Conservation (phyloP, 2,797 vertebrate genomes). For the Hemibagrus guttatus region DNA sequence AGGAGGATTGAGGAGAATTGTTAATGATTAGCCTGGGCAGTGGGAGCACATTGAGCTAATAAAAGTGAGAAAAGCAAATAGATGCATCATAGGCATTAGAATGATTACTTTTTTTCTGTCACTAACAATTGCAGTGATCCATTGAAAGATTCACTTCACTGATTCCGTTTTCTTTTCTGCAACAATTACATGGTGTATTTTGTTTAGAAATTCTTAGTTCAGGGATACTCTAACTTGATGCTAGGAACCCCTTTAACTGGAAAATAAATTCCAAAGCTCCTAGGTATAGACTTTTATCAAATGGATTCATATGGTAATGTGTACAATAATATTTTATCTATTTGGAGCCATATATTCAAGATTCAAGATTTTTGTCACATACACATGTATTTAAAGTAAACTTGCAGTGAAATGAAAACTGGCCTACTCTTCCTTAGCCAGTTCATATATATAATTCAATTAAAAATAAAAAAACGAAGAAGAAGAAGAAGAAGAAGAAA, state of each 20-base stretch:
- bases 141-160: not conserved
- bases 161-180: not conserved
- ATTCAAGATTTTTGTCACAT: too few relatives aligned
- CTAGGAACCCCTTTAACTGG: not conserved
- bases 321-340: not conserved
- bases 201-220: not conserved
- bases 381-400: too few relatives aligned
- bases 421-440: too few relatives aligned
- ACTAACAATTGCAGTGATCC: not conserved
- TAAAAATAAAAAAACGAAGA: too few relatives aligned
- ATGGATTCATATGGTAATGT: not conserved
- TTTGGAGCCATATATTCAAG: not conserved
- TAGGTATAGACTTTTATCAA: not conserved
- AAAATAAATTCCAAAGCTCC: not conserved
- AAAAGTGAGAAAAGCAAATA: conserved; percentile 18
- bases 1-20: conserved; percentile 27
- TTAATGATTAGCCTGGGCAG: conserved; percentile 38
- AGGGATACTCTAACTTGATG: not conserved
- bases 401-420: too few relatives aligned
- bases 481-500: too few relatives aligned
- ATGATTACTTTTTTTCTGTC: not conserved
- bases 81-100: conserved; percentile 7
- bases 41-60: conserved; percentile 1
- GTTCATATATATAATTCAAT: too few relatives aligned
- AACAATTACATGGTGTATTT: not conserved